Evolutionary conservation across 1,140 invertebrate genomes (phyloP).

Genomic region (Nymphalis io): DNA sequence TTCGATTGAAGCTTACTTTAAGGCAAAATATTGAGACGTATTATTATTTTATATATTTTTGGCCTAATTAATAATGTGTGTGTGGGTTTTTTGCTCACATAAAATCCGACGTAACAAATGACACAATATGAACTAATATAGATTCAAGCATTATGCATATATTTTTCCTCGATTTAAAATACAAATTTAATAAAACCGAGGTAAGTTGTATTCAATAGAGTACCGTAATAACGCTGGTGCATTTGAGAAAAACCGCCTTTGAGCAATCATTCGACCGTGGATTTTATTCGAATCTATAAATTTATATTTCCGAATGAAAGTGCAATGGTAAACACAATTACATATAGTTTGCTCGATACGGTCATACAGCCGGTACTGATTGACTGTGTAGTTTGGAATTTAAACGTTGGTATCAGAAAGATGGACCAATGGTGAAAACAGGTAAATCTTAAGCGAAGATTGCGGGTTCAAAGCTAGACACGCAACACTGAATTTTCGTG

Average conservation of each 20-base stretch:
- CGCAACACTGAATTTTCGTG: too few relatives aligned
- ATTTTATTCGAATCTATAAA: constrained; percentile 6
- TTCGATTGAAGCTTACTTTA: too few relatives aligned
- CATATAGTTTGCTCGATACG: neutral
- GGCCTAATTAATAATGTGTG: too few relatives aligned
- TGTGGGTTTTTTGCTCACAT: neutral
- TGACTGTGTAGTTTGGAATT: neutral
- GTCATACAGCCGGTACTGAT: neutral
- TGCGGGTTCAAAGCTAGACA: too few relatives aligned
- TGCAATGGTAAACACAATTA: constrained; percentile 1
- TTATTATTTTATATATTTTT: too few relatives aligned
- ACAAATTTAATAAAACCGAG: neutral
- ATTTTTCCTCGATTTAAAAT: neutral
- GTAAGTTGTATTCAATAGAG: constrained; percentile 1
- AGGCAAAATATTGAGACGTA: too few relatives aligned
- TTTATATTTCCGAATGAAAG: neutral
- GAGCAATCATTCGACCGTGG: constrained; percentile 5
- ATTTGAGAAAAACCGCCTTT: constrained; percentile 10
- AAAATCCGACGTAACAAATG: neutral
- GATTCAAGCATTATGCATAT: neutral
- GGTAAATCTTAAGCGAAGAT: too few relatives aligned
- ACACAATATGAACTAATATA: neutral
- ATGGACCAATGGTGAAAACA: too few relatives aligned
- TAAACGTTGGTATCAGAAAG: neutral
- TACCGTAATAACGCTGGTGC: constrained; percentile 2